phyloP scores from a whole-genome alignment of 1,140 invertebrate species.

The Drosophila virilis region DNA sequence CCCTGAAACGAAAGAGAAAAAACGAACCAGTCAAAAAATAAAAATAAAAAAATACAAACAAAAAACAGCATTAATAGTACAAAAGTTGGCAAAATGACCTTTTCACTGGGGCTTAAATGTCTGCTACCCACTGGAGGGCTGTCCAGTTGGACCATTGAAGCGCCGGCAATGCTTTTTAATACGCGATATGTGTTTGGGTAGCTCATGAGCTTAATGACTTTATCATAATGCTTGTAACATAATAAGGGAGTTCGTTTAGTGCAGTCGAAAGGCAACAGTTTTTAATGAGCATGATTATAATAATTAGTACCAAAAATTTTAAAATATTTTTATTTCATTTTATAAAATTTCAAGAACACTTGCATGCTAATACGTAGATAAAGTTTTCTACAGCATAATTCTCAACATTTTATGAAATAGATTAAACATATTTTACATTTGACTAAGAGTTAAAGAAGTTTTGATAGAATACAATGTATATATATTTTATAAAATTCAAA shows the following conservation, averaged over 20 bases:
- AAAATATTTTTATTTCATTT: too few species aligned
- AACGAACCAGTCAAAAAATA: conserved; percentile 27
- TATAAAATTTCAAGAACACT: too few species aligned
- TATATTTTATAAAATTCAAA: too few species aligned
- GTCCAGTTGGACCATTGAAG: conserved; percentile 28
- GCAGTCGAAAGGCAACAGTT: too few species aligned
- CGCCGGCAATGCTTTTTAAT: conserved; percentile 31
- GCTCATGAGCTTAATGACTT: not conserved
- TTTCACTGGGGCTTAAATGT: conserved; percentile 76
- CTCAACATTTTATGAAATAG: too few species aligned
- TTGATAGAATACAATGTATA: too few species aligned
- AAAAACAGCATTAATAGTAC: conserved; percentile 69
- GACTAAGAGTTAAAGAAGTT: too few species aligned
- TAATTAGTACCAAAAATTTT: too few species aligned
- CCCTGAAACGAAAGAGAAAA: conserved; percentile 24
- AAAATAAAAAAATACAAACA: not conserved
- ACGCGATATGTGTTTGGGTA: conserved; percentile 29
- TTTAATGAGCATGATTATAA: too few species aligned
- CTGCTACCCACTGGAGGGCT: conserved; percentile 44
- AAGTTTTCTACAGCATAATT: too few species aligned
- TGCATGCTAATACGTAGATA: too few species aligned
- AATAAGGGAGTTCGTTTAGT: not conserved
- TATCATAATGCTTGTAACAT: conserved; percentile 4
- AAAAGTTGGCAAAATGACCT: conserved; percentile 77
- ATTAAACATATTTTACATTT: too few species aligned